Percentiles rank a stretch among this genome's conserved stretches.
Evolutionary conservation across 2,797 vertebrate genomes (phyloP).

Genomic region (Harpagifer antarcticus): DNA sequence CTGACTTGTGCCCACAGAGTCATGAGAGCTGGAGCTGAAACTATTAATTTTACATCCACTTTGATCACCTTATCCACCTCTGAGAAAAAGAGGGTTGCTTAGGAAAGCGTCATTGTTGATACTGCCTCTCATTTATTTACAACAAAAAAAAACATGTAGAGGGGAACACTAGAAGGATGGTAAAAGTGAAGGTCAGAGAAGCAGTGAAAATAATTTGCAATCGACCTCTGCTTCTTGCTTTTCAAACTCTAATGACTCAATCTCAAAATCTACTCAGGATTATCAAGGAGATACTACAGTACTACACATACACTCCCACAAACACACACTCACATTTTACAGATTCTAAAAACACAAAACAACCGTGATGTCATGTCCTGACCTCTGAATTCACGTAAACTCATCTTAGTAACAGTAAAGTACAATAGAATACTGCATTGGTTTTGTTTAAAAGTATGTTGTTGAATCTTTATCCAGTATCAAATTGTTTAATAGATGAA

Average conservation of each 20-base stretch:
- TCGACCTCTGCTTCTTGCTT: constrained; percentile 12
- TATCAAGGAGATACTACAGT: constrained; percentile 44
- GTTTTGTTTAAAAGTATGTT: background rate
- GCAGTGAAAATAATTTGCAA: constrained; percentile 21
- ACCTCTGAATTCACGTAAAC: background rate
- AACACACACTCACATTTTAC: constrained; percentile 10
- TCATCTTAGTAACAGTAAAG: background rate
- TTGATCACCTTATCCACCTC: constrained; percentile 55
- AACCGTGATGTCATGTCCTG: background rate
- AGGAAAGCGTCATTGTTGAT: constrained; percentile 11
- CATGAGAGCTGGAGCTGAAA: constrained; percentile 49
- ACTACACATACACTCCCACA: constrained; percentile 12
- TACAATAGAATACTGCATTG: background rate
- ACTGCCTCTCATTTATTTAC: constrained; percentile 20
- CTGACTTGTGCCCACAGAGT: constrained; percentile 42
- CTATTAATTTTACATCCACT: constrained; percentile 62
- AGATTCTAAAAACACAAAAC: constrained; percentile 1
- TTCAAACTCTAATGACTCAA: constrained; percentile 48
- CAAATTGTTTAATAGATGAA: background rate
- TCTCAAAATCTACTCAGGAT: constrained; percentile 47
- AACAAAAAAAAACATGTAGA: constrained; percentile 10
- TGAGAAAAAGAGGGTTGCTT: constrained; percentile 11
- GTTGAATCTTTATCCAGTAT: background rate
- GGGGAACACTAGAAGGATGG: constrained; percentile 8
- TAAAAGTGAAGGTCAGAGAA: constrained; percentile 19